Conservation (phyloP, 2,113 vertebrate genomes). For the Martes martes region DNA sequence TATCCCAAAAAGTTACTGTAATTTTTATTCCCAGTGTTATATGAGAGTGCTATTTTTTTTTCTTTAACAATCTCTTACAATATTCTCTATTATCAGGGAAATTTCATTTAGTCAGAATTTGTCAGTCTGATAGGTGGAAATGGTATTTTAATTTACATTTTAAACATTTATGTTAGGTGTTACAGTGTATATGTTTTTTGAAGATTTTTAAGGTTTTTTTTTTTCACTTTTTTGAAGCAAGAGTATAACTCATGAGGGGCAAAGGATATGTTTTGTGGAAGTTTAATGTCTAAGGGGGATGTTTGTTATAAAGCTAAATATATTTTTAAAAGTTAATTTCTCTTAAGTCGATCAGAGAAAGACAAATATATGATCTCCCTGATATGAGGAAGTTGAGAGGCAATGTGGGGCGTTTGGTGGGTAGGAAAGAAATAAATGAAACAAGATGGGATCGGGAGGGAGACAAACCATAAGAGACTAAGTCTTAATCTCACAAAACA, state of each 20-base stretch:
- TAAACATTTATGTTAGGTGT: not conserved
- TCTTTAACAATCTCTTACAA: not conserved
- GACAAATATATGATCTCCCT: too few species aligned
- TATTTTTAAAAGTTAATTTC: not conserved
- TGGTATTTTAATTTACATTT: constrained; percentile 2
- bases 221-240: constrained; percentile 9
- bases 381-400: too few species aligned
- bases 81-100: not conserved
- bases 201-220: not conserved
- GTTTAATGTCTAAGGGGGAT: not conserved
- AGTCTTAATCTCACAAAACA: too few species aligned
- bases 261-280: not conserved
- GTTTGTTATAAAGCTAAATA: not conserved
- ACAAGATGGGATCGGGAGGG: too few species aligned
- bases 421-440: too few species aligned
- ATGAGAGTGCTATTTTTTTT: not conserved
- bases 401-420: too few species aligned
- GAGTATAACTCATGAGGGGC: not conserved
- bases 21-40: not conserved
- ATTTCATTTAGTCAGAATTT: not conserved
- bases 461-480: too few species aligned
- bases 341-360: not conserved
- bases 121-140: not conserved
- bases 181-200: not conserved
- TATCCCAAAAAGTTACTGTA: not conserved